Conservation (phyloP, 2,113 vertebrate genomes). For the Burhinus bistriatus region DNA sequence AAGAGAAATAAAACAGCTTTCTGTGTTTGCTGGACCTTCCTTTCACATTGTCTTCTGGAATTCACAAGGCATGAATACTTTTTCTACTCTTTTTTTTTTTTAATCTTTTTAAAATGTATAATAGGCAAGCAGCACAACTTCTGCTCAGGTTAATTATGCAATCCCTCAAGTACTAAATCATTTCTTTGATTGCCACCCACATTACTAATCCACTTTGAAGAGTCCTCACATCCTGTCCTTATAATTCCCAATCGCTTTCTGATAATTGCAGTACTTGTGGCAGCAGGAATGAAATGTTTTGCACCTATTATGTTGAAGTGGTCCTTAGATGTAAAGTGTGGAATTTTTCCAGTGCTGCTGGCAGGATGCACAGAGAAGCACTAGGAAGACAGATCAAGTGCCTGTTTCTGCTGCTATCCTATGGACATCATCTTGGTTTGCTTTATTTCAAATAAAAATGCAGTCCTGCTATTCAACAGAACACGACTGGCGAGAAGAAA, state of each 20-base stretch:
- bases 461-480: background rate
- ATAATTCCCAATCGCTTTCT: background rate
- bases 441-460: background rate
- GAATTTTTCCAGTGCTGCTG: background rate
- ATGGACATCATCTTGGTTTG: background rate
- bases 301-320: background rate
- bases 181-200: background rate
- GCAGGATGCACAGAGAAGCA: background rate
- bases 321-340: background rate
- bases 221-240: background rate
- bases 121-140: background rate
- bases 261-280: background rate
- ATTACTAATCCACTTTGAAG: background rate
- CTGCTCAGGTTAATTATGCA: background rate
- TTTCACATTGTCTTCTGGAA: background rate
- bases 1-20: background rate
- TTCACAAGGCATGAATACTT: background rate
- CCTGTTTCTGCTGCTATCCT: background rate
- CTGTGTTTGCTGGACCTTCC: background rate
- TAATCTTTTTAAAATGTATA: background rate
- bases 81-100: background rate
- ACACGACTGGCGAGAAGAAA: background rate
- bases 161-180: background rate
- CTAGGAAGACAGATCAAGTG: background rate
- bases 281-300: slow-evolving; percentile 12